A percentile compares a stretch with the other conserved stretches of the same genome.
phyloP scores from a whole-genome alignment of 2,888 invertebrate genomes.

The Tetrapedia diversipes region DNA sequence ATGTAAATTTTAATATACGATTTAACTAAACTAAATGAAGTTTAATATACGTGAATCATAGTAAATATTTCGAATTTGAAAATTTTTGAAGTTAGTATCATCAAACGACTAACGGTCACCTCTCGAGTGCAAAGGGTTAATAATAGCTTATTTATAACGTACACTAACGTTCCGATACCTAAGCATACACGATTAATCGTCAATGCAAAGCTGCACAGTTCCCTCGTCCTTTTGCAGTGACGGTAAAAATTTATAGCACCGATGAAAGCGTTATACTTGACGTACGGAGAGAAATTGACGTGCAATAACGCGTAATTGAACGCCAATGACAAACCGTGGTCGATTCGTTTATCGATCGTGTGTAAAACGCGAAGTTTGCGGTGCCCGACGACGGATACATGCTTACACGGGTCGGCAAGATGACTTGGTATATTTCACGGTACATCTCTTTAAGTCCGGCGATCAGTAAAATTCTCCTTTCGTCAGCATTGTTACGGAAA shows the following conservation, averaged over 20 bases:
- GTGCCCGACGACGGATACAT: conserved; percentile 12
- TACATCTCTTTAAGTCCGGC: conserved; percentile 62
- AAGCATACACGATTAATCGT: no score
- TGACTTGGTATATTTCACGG: conserved; percentile 53
- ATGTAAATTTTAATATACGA: no score
- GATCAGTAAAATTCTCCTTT: conserved; percentile 69
- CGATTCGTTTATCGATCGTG: conserved; percentile 8
- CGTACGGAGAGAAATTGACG: background rate
- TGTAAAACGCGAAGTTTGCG: background rate
- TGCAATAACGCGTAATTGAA: conserved; percentile 6
- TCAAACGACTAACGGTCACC: no score
- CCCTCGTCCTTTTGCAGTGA: background rate
- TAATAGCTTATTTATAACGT: no score
- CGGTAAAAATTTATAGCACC: background rate
- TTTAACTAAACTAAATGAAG: no score
- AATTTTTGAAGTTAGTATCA: no score
- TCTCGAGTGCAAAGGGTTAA: no score
- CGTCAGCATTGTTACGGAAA: conserved; percentile 72
- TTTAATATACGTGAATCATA: no score
- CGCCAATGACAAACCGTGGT: conserved; percentile 12
- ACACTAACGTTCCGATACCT: no score
- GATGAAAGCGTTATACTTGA: no score
- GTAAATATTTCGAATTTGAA: no score
- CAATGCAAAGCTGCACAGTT: background rate
- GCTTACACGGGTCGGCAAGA: conserved; percentile 39